Base-by-base conservation (phyloP, 2,888 invertebrate genomes). In the Pseudococcus viburni region DNA sequence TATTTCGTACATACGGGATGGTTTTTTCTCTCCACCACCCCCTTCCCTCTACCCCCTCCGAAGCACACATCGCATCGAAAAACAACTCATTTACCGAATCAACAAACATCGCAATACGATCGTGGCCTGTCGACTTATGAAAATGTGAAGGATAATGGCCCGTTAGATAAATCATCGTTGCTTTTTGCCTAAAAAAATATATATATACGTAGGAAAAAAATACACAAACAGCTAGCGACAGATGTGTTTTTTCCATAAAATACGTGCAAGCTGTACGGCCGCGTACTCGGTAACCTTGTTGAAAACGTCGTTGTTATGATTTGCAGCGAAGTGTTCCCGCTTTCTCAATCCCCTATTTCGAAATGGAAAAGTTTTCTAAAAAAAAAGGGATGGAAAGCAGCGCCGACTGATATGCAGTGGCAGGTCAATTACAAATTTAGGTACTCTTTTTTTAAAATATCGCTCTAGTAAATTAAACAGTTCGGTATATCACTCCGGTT, bases 241-340 rank as follows among this genome's bases (percentile, higher is more conserved):
- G 80, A 83, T 83, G 80, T 39, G 46, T 83, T 83, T 83, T 80
- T 83, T 83, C 80, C 46, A 83, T 83, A 83, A 83, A 83, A 83
- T 77, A 77, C 39, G 80, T 83, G 80, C 46, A 83, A 83, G 80
- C 80, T 42, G 46, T 83, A 83, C 80, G 26, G 26, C 26, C 26
- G 42, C 46, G 46, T 83, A 83, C 80, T 42, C 39, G 46, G 42
- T 83, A 46, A 83, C 80, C 46, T 77, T 77, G 77, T 77, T 77
- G 77, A 77, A 83, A 46, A 46, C 42, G 80, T 42, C 46, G 80
- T 83, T 46, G 46, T 83, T 83, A 83, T 83, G 80, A 46, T 83
- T 83, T 83, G 42, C 80, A 19, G 46, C 46, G 46, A 46, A 42
- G 19, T 46, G 80, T 46, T 46, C 5, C 80, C 80, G 17, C 42